Percentiles rank a stretch among this genome's conserved stretches.
These are phyloP conservation scores for Caenorhabditis imperialis DNA, from an alignment of 2,888 invertebrate genomes.

Conservation along the genomic window DNA sequence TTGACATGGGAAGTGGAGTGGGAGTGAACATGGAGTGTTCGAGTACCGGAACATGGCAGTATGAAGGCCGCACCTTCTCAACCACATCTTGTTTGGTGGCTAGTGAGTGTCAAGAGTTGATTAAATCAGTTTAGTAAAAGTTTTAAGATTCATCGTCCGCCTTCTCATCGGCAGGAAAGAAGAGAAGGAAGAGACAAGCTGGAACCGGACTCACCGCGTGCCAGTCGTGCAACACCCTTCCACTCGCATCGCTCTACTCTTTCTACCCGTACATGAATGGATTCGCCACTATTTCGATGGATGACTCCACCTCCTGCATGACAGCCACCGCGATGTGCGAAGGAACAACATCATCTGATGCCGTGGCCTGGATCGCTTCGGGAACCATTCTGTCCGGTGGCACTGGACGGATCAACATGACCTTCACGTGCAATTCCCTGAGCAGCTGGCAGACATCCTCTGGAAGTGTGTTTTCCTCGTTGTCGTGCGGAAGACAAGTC, in stretches of 20 bases:
- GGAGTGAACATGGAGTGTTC: slow-evolving; percentile 32
- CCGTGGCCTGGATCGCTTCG: slow-evolving; percentile 40
- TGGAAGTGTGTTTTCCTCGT: slow-evolving; percentile 25
- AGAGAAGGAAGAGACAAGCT: slow-evolving; percentile 47
- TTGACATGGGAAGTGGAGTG: slow-evolving; percentile 11
- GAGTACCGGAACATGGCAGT: slow-evolving; percentile 29
- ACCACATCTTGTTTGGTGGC: slow-evolving; percentile 37
- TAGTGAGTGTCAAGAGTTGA: slow-evolving; percentile 25
- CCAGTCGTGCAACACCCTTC: slow-evolving; percentile 40
- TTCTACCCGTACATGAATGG: slow-evolving; percentile 50
- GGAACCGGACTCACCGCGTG: slow-evolving; percentile 44
- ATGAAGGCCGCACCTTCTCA: slow-evolving; percentile 4
- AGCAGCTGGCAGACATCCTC: slow-evolving; percentile 39
- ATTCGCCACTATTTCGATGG: slow-evolving; percentile 35
- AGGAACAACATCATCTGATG: slow-evolving; percentile 16
- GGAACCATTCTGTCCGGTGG: slow-evolving; percentile 30
- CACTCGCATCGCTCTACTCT: slow-evolving; percentile 31
- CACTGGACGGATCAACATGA: slow-evolving; percentile 30
- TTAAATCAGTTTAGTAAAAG: not conserved
- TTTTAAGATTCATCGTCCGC: not conserved
- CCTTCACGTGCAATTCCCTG: slow-evolving; percentile 45
- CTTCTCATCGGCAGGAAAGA: slow-evolving; percentile 11
- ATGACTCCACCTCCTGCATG: slow-evolving; percentile 29
- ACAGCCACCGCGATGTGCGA: slow-evolving; percentile 40
- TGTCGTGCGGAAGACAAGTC: slow-evolving; percentile 44